Conservation (phyloP, 2,888 invertebrate species). For the Suillia variegata region DNA sequence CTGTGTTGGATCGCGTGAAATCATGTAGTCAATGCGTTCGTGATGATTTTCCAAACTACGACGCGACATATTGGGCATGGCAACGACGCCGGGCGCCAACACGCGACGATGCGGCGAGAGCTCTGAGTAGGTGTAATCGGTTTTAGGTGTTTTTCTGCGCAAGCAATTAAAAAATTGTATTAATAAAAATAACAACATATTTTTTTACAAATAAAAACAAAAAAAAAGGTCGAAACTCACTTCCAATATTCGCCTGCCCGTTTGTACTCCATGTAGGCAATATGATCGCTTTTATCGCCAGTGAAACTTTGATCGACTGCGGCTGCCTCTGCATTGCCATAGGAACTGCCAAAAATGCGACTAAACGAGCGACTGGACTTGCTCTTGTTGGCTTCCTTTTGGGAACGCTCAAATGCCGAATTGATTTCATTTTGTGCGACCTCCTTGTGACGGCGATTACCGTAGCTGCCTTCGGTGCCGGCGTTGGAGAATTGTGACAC, state of each 20-base stretch:
- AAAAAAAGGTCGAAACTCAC: slow-evolving; percentile 65
- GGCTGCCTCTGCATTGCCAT: slow-evolving; percentile 7
- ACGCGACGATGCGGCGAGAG: slow-evolving; percentile 82
- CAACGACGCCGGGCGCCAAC: slow-evolving; percentile 77
- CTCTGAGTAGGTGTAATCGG: slow-evolving; percentile 87
- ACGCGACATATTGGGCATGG: slow-evolving; percentile 90
- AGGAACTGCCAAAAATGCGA: slow-evolving; percentile 28
- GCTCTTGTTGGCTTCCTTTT: slow-evolving; percentile 15
- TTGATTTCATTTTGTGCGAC: slow-evolving; percentile 51
- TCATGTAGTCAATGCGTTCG: slow-evolving; percentile 62
- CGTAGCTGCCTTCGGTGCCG: slow-evolving; percentile 9
- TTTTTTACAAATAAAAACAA: slow-evolving; percentile 3
- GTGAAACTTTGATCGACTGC: slow-evolving; percentile 17
- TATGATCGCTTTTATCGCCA: slow-evolving; percentile 59
- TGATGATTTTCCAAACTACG: slow-evolving; percentile 69
- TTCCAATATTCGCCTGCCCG: slow-evolving; percentile 85
- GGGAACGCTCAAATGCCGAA: slow-evolving; percentile 44
- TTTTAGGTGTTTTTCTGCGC: slow-evolving; percentile 82
- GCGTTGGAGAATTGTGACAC: slow-evolving; percentile 29
- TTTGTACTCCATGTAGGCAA: slow-evolving; percentile 76
- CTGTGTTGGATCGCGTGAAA: slow-evolving; percentile 51
- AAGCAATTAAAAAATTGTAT: slow-evolving; percentile 13
- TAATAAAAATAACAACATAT: slow-evolving; percentile 12
- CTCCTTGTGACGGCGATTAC: slow-evolving; percentile 43
- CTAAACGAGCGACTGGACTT: slow-evolving; percentile 29